Evolutionary conservation across 2,797 vertebrate genomes (phyloP), one percentile per base, ranked within the genome.

Genomic region (Peromyscus melanophrys): DNA sequence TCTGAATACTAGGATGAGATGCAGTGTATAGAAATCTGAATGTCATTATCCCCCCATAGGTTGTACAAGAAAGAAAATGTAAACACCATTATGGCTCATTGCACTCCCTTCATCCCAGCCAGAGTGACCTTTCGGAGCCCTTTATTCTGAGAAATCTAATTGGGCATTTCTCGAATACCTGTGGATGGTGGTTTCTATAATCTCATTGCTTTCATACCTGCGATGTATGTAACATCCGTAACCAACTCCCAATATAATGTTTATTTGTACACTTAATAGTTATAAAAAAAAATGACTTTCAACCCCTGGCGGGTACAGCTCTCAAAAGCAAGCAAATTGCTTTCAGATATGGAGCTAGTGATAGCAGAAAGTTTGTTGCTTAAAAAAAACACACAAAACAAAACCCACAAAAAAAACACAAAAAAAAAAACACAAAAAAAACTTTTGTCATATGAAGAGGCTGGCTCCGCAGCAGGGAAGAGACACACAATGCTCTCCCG

Each of bases 31-130:
- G 96, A 96, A 96, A 97, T 96, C 75, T 95, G 97, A 97, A 97
- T 96, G 96, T 92, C 91, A 95, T 98, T 97, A 96, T 97, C 92
- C 83, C 80, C 88, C 59, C 63, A 81, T 92, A 92, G 92, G 78
- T 91, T 95, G 89, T 73, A 89, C 29, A 57, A 92, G 75, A 55
- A 96, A 95, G 92, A 90, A 97, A 97, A 94, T 91, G 95, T 97
- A 97, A 97, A 97, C 95, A 97, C 94, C 76, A 97, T 97, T 97
- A 97, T 95, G 96, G 96, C 94, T 97, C 89, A 90, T 96, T 65
- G 71, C 59, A 67, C n/a, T 96, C 89, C 65, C 97, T 94, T 97
- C 86, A 94, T 97, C 65, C 55, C 71, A 95, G 89, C 40, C 49
- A 46, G 82, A 95, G 94, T 96, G 89, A 96, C 95, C 97, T 97